Conservation (phyloP, 2,113 vertebrate genomes). For the Aldabrachelys gigantea region DNA sequence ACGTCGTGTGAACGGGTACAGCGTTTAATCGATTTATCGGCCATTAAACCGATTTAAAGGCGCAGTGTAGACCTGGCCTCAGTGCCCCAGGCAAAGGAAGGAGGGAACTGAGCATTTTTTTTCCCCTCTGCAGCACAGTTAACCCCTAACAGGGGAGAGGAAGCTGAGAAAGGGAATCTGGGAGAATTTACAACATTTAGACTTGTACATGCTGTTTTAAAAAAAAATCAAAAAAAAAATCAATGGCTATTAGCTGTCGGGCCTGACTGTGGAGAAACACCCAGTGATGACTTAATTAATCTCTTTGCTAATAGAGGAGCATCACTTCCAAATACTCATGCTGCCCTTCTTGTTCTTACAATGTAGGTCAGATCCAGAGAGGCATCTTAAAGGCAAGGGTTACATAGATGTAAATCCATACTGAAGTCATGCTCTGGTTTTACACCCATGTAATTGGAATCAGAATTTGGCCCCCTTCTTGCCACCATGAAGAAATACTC, state of each 20-base stretch:
- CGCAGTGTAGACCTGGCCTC: no score
- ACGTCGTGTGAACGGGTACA: no score
- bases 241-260: constrained; percentile 34
- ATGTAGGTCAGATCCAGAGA: constrained; percentile 8
- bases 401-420: background rate
- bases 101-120: constrained; percentile 29
- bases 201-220: constrained; percentile 15
- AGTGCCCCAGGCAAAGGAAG: constrained; percentile 70
- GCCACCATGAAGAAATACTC: background rate
- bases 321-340: constrained; percentile 34
- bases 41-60: no score
- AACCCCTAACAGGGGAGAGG: constrained; percentile 53
- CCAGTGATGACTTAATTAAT: constrained; percentile 63
- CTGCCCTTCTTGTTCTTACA: background rate
- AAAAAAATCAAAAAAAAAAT: constrained; percentile 21
- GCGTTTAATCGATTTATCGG: no score
- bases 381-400: background rate
- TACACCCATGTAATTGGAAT: background rate
- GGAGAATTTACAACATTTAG: constrained; percentile 36
- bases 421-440: background rate
- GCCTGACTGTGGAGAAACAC: constrained; percentile 30
- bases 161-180: constrained; percentile 31
- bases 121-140: constrained; percentile 27
- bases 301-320: constrained; percentile 33
- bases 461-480: background rate